A percentile compares a stretch with the other conserved stretches of the same genome.
phyloP scores from a whole-genome alignment of 2,113 vertebrate species.

The Cervus canadensis region DNA sequence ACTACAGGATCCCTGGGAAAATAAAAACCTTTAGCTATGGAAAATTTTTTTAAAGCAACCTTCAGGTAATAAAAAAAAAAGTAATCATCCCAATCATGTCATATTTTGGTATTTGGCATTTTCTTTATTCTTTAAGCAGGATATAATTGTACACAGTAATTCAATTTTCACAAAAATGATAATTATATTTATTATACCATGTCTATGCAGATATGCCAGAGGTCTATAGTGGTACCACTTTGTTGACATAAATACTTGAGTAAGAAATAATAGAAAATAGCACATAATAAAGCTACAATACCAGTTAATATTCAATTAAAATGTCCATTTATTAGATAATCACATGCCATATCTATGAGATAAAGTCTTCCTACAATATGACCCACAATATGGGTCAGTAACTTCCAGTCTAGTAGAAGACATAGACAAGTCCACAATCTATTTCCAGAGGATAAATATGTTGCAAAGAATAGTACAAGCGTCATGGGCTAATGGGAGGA shows the following conservation, averaged over 20 bases:
- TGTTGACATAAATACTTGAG: background rate
- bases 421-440: background rate
- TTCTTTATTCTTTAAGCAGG: background rate
- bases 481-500: background rate
- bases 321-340: background rate
- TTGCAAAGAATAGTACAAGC: background rate
- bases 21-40: background rate
- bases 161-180: background rate
- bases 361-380: background rate
- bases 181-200: background rate
- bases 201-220: background rate
- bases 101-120: background rate
- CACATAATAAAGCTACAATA: background rate
- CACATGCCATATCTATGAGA: background rate
- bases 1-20: background rate
- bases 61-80: background rate
- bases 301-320: background rate
- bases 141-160: background rate
- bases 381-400: background rate
- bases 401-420: background rate
- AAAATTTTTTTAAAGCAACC: background rate
- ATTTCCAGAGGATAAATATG: background rate
- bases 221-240: background rate
- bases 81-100: background rate
- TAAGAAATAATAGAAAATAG: background rate